Evolutionary conservation across 2,797 vertebrate genomes (phyloP), one percentile per base, ranked within the genome.

Genomic region (Otolemur crassicaudatus): DNA sequence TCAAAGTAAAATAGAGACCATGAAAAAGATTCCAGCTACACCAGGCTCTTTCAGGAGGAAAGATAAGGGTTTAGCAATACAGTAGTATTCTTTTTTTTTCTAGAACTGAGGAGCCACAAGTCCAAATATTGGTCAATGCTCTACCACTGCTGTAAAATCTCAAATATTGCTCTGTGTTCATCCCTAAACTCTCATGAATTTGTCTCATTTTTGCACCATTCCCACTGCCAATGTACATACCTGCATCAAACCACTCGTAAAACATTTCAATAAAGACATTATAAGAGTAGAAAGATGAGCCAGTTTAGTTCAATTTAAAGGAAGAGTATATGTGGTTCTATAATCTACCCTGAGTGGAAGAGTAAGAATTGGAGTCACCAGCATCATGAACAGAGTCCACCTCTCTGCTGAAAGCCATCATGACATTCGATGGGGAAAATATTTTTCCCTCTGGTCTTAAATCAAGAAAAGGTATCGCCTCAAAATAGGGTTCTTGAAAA

Each of bases 11-110:
- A 9, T 34, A 97, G 67, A 83, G 87, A 0, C 7, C 56, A 86
- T 6, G 14, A 88, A 94, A 92, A 93, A 49, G 93, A 89, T 95
- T 94, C 73, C 91, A 43, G 31, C 65, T 80, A 63, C 31, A 61
- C 31, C 58, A 87, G 37, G 67, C 75, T 85, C 87, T 95, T 93
- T 77, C 8, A 94, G n/a, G 80, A 79, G 1, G 29, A 76, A 82
- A 97, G 93, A 97, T 70, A 97, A 98, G 67, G 31, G 56, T 94
- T 96, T 53, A 94, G 34, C 40, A 94, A 86, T 95, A 97, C 75
- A 83, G 61, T 60, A 89, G n/a, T 90, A 91, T 83, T 96, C 94
- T 96, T 97, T 37, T 92, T 85, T 49, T 12, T 49, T 49, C 46
- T 27, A 93, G 90, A 69, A 58, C 20, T 60, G 90, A 98, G 76